phyloP scores from a whole-genome alignment of 1,140 invertebrate species.

The Harpegnathos saltator region DNA sequence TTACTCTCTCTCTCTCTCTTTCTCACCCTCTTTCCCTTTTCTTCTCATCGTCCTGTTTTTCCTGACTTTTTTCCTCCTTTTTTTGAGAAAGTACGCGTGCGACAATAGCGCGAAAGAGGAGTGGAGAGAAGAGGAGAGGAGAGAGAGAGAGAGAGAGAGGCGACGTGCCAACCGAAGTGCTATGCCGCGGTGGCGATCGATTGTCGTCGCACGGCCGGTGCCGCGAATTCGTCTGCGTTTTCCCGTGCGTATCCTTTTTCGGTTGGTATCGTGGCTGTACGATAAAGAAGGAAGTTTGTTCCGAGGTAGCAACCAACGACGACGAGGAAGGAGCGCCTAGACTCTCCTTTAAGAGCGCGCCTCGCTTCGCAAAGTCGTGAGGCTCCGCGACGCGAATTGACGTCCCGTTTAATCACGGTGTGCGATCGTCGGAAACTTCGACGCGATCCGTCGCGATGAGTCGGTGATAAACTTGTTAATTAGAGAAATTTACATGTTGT shows the following conservation, averaged over 20 bases:
- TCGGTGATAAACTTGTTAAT: too few relatives aligned
- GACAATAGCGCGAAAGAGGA: not conserved
- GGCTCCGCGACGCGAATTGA: not conserved
- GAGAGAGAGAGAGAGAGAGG: too few relatives aligned
- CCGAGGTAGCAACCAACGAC: not conserved
- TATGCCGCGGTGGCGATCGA: constrained; percentile 27
- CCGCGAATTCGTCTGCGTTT: constrained; percentile 40
- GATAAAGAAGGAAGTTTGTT: not conserved
- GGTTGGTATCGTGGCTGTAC: not conserved
- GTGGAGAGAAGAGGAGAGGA: too few relatives aligned
- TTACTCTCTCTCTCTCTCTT: too few relatives aligned
- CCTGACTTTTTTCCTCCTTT: not conserved
- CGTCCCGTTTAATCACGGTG: too few relatives aligned
- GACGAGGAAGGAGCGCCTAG: not conserved
- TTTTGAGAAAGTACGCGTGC: not conserved
- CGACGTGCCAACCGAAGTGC: constrained; percentile 7
- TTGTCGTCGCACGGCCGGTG: constrained; percentile 12
- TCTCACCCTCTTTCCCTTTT: too few relatives aligned
- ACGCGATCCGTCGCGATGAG: too few relatives aligned
- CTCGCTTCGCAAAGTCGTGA: not conserved
- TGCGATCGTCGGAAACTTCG: too few relatives aligned
- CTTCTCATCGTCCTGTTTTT: not conserved
- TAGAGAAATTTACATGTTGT: too few relatives aligned
- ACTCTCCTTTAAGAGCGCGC: not conserved
- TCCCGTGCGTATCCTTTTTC: constrained; percentile 18